Conservation (phyloP, 2,113 vertebrate species). For the Acinonyx jubatus region DNA sequence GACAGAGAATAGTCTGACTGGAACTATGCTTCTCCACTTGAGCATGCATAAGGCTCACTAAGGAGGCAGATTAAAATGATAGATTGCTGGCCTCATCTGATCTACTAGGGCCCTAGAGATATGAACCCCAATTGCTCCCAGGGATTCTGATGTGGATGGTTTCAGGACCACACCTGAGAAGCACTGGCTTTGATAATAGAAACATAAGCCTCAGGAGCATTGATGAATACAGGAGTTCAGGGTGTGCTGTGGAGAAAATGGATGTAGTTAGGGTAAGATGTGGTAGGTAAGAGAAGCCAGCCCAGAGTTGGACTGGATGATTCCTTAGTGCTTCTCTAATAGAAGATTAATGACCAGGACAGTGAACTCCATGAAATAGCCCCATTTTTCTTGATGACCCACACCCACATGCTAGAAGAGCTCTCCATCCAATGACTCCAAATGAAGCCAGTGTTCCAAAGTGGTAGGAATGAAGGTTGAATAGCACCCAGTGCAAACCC, state of each 20-base stretch:
- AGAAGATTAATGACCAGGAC: not conserved
- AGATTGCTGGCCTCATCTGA: not conserved
- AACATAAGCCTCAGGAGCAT: not conserved
- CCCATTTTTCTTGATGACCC: not conserved
- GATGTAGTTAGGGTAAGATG: not conserved
- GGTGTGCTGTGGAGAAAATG: not conserved
- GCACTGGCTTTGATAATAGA: not conserved
- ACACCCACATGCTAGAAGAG: not conserved
- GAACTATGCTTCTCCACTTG: not conserved
- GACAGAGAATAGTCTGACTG: not conserved
- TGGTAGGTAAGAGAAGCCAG: not conserved
- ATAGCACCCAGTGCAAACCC: not conserved
- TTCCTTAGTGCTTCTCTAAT: not conserved
- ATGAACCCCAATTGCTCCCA: not conserved
- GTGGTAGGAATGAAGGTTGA: not conserved
- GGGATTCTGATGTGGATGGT: not conserved
- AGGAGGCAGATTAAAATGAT: not conserved
- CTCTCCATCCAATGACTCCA: rapidly evolving
- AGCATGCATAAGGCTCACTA: too few species aligned
- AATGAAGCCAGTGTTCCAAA: not conserved
- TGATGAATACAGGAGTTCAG: not conserved
- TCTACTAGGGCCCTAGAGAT: not conserved
- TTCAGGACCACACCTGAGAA: not conserved
- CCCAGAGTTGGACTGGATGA: not conserved
- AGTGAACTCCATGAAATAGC: not conserved